A percentile compares a stretch with the other conserved stretches of the same genome.
Conservation (phyloP, 2,113 vertebrate genomes). For the Poeciliopsis retropinna region DNA sequence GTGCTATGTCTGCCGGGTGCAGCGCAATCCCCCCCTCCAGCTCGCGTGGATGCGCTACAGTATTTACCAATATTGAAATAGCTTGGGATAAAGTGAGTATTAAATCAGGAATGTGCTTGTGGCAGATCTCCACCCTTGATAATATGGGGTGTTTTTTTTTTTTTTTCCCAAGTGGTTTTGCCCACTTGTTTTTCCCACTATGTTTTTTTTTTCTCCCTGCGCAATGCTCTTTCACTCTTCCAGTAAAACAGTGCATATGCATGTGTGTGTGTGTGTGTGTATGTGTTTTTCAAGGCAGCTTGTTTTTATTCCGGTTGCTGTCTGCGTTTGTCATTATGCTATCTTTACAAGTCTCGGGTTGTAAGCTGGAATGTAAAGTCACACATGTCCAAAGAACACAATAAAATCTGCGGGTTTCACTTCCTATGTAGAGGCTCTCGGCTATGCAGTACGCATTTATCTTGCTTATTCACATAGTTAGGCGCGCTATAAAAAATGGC, state of each 20-base stretch:
- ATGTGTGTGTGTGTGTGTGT: slow-evolving; percentile 11
- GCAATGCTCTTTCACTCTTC: slow-evolving; percentile 74
- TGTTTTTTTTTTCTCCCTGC: slow-evolving; percentile 52
- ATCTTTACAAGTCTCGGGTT: slow-evolving; percentile 69
- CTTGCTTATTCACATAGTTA: slow-evolving; percentile 45
- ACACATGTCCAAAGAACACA: slow-evolving; percentile 68
- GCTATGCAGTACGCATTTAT: slow-evolving; percentile 49
- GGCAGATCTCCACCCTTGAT: slow-evolving; percentile 77
- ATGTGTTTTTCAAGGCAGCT: slow-evolving; percentile 40
- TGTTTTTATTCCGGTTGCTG: slow-evolving; percentile 71
- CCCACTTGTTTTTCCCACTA: slow-evolving; percentile 72
- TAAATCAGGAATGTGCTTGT: slow-evolving; percentile 73
- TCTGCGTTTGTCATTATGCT: slow-evolving; percentile 75
- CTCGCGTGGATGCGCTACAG: slow-evolving; percentile 40
- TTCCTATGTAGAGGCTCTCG: slow-evolving; percentile 44
- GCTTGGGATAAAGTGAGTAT: slow-evolving; percentile 70
- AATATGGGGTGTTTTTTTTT: slow-evolving; percentile 74
- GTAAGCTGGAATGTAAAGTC: slow-evolving; percentile 67
- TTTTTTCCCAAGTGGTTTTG: slow-evolving; percentile 73
- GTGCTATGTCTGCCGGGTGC: slow-evolving; percentile 59
- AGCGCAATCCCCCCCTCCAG: slow-evolving; percentile 22
- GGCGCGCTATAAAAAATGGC: slow-evolving; percentile 16
- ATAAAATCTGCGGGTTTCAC: slow-evolving; percentile 48
- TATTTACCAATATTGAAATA: slow-evolving; percentile 77
- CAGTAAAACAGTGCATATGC: slow-evolving; percentile 61